Conservation (phyloP, 2,888 invertebrate species). For the Poecilobothrus nobilitatus region DNA sequence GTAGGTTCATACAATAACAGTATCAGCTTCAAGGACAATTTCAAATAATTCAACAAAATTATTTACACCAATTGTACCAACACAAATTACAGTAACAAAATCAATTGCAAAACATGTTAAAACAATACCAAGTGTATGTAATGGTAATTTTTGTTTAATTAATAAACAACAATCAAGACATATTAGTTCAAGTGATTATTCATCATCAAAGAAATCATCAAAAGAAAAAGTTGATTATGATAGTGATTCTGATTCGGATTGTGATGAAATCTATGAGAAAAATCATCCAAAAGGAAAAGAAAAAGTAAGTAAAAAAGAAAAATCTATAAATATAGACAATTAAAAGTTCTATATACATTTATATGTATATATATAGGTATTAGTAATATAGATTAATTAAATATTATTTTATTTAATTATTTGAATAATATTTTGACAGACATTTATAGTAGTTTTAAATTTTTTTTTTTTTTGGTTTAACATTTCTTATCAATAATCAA, state of each 20-base stretch:
- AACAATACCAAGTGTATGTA: slow-evolving; percentile 2
- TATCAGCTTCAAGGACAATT: neutral
- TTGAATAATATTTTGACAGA: too few relatives aligned
- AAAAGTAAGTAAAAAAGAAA: neutral
- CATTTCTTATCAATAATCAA: too few relatives aligned
- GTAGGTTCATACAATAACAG: neutral
- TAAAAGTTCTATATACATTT: too few relatives aligned
- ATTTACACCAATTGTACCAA: neutral
- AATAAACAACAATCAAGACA: neutral
- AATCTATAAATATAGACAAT: too few relatives aligned
- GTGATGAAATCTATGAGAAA: neutral
- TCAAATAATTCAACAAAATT: neutral
- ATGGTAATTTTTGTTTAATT: neutral
- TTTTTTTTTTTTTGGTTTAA: too few relatives aligned
- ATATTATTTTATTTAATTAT: too few relatives aligned
- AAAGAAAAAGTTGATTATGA: neutral
- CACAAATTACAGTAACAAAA: neutral
- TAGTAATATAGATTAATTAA: too few relatives aligned
- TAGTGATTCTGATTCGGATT: neutral
- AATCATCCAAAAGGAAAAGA: neutral
- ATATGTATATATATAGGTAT: too few relatives aligned
- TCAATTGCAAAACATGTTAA: neutral
- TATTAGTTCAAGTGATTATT: neutral
- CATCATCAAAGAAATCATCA: neutral
- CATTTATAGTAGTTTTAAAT: too few relatives aligned